These are phyloP conservation scores for Seriola aureovittata DNA, from an alignment of 2,113 vertebrate species.

Conservation along the genomic window DNA sequence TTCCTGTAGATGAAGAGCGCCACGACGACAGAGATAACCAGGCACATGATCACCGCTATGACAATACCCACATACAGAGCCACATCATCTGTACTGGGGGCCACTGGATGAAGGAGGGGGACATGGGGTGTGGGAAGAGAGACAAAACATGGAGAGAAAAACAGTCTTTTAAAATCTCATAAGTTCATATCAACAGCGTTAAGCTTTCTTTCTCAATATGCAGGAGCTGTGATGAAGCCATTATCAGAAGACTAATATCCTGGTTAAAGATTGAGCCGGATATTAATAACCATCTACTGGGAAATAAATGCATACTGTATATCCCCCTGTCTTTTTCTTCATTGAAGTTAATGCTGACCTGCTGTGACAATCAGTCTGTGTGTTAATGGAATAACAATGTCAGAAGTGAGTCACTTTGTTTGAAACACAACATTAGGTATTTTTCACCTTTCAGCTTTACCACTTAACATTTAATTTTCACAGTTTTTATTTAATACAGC, in stretches of 20 bases:
- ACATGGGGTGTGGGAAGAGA: background rate
- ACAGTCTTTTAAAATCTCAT: conserved; percentile 40
- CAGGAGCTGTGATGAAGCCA: conserved; percentile 51
- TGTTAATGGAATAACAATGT: conserved; percentile 31
- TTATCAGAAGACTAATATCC: conserved; percentile 75
- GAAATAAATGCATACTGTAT: conserved; percentile 54
- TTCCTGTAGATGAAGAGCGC: conserved; percentile 95
- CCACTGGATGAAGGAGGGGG: conserved; percentile 81
- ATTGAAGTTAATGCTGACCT: conserved; percentile 13
- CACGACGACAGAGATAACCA: conserved; percentile 91
- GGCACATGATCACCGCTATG: conserved; percentile 94
- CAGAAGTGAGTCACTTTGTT: conserved; percentile 2
- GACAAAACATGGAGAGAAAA: conserved; percentile 48
- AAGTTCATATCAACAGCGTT: conserved; percentile 39
- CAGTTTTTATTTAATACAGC: background rate
- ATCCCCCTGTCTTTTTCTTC: conserved; percentile 3
- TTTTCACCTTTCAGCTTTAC: conserved; percentile 12
- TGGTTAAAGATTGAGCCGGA: conserved; percentile 66
- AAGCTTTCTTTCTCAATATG: conserved; percentile 35
- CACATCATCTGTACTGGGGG: conserved; percentile 92
- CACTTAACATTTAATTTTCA: background rate
- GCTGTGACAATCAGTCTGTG: background rate
- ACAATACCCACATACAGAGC: conserved; percentile 95
- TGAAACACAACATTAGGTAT: background rate
- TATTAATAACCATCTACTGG: conserved; percentile 67